A percentile compares a stretch with the other conserved stretches of the same genome.
Conservation (phyloP, 2,888 invertebrate genomes). For the Eupelmus urozonus region DNA sequence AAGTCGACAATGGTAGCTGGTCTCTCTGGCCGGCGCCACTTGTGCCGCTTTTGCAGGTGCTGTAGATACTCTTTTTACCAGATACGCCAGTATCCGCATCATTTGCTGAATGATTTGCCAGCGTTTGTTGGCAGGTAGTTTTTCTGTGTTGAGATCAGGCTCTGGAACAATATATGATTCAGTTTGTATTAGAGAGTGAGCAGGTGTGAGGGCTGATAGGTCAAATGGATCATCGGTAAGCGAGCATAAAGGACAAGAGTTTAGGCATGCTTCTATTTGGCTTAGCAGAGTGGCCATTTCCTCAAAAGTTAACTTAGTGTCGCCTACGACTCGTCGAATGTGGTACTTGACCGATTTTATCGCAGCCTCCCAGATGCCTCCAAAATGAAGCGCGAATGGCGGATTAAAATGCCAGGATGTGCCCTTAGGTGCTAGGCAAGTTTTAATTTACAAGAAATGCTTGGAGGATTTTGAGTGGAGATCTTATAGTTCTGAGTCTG, state of each 20-base stretch:
- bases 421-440: not conserved
- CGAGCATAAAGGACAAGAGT: not conserved
- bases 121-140: not conserved
- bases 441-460: not conserved
- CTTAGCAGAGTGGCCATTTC: slow-evolving; percentile 3
- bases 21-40: not conserved
- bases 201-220: not conserved
- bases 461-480: not conserved
- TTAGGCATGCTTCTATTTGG: not conserved
- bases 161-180: not conserved
- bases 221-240: not conserved
- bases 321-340: not conserved
- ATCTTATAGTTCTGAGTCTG: not conserved
- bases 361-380: slow-evolving; percentile 15
- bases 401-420: not conserved
- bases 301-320: slow-evolving; percentile 14
- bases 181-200: not conserved
- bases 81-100: not conserved
- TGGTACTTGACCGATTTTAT: slow-evolving; percentile 1
- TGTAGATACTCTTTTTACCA: slow-evolving; percentile 3
- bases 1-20: not conserved
- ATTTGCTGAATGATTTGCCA: not conserved
- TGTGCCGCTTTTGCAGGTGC: not conserved
- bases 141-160: not conserved
- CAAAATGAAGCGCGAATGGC: slow-evolving; percentile 7